These are phyloP conservation scores for Stenurella melanura DNA, from an alignment of 2,888 invertebrate species.

Conservation along the genomic window DNA sequence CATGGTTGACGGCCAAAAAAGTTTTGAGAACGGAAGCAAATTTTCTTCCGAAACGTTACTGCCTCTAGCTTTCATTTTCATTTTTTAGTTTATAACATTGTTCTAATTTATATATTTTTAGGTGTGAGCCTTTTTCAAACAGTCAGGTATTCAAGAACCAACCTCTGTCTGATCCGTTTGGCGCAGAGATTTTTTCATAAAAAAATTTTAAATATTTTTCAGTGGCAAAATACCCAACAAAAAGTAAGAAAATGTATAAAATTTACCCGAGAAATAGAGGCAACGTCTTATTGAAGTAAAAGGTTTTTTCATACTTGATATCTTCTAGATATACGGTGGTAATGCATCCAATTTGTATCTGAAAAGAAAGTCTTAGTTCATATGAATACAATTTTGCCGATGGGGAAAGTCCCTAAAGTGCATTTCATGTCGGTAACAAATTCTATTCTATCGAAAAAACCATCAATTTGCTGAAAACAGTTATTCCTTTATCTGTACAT, in stretches of 20 bases:
- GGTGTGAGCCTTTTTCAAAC: no score
- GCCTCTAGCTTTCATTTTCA: no score
- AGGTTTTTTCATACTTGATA: constrained; percentile 53
- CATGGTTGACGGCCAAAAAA: no score
- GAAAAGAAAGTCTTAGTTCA: constrained; percentile 44
- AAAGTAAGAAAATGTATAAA: constrained; percentile 9
- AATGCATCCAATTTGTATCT: constrained; percentile 54
- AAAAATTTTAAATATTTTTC: no score
- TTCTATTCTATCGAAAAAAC: constrained; percentile 49
- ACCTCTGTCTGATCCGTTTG: no score
- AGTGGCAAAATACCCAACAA: no score
- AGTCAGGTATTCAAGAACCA: no score
- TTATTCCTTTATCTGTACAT: constrained; percentile 60
- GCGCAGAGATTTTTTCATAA: no score
- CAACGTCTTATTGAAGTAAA: constrained; percentile 51
- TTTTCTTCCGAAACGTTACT: no score
- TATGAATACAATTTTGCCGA: constrained; percentile 40
- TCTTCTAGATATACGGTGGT: constrained; percentile 50
- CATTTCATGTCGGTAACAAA: constrained; percentile 47
- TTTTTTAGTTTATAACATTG: no score
- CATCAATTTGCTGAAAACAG: constrained; percentile 56
- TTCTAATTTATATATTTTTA: no score
- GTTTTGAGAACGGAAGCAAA: no score
- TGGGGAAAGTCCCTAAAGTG: constrained; percentile 50
- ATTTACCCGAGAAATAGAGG: constrained; percentile 10